Evolutionary conservation across 2,797 vertebrate genomes (phyloP), one percentile per base, ranked within the genome.

Genomic region (Enteromius afrohamiltoni): DNA sequence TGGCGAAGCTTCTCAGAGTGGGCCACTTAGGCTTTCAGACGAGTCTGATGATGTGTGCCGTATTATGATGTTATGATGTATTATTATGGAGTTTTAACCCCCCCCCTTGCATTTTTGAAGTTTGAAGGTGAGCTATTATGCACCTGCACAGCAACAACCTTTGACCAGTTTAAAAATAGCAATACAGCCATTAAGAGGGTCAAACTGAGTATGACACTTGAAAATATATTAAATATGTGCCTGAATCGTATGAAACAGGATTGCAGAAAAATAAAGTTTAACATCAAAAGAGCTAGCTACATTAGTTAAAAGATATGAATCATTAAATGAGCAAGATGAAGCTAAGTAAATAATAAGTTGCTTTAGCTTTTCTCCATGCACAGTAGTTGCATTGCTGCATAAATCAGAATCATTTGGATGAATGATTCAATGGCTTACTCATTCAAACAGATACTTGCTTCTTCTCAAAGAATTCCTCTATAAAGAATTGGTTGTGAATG

Each of bases 1-100:
- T 80, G 53, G 51, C 29, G 69, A 86, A 84, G 87, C 81, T 84
- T 74, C 75, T 82, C n/a, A 31, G 69, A 77, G 74, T 74, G 65
- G 80, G 65, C 80, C 83, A 77, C 73, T 80, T 76, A 85, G 60
- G 85, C 49, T 77, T 77, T 82, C 74, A 29, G 37, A 49, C 34
- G 79, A 78, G 69, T 79, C 83, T 69, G 26, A 65, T 83, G 65
- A 77, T 68, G 47, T 67, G 82, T 78, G 49, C 67, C 26, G n/a
- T 17, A 49, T 81, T 71, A 82, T 82, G 70, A 19, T 82, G 70
- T 73, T 74, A 64, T 74, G 65, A 77, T 31, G 74, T 86, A 81
- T 85, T 78, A 80, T 84, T 80, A 53, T 65, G n/a, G 77, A 83
- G 82, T 70, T 83, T 75, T 69, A 29, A 40, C 7, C 37, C 37